Evolutionary conservation across 2,888 invertebrate genomes (phyloP).

Genomic region (Morpho helenor): DNA sequence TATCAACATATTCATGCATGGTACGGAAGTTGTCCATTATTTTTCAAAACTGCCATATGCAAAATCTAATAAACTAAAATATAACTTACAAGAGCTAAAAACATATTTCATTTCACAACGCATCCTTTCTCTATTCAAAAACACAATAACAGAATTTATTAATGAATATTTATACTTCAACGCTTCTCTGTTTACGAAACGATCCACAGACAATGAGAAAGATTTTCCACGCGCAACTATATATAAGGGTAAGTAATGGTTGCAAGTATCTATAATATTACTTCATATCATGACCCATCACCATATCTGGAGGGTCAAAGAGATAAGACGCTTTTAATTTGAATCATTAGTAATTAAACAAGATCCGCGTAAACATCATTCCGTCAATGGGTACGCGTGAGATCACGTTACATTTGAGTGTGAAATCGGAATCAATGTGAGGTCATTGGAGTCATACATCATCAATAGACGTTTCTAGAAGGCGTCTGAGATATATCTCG

Average conservation of each 20-base stretch:
- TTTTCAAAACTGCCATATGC: background rate
- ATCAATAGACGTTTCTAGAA: no score
- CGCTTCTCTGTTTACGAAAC: background rate
- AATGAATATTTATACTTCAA: no score
- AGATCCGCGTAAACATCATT: slow-evolving; percentile 18
- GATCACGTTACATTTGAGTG: slow-evolving; percentile 20
- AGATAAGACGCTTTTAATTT: slow-evolving; percentile 11
- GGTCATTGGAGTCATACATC: background rate
- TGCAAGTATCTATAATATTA: slow-evolving; percentile 16
- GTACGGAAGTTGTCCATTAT: no score
- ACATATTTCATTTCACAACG: slow-evolving; percentile 3
- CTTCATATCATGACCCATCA: slow-evolving; percentile 19
- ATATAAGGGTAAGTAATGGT: slow-evolving; percentile 9
- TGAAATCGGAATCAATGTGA: background rate
- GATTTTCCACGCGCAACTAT: slow-evolving; percentile 3
- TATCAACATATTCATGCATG: no score
- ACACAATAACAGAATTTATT: no score
- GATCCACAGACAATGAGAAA: background rate
- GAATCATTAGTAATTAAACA: slow-evolving; percentile 8
- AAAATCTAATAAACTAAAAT: background rate
- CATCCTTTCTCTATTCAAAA: background rate
- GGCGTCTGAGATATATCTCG: no score
- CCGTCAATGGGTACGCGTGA: slow-evolving; percentile 12
- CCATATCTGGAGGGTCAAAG: slow-evolving; percentile 18
- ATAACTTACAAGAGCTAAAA: slow-evolving; percentile 6